Evolutionary conservation across 2,113 vertebrate species (phyloP).

Genomic region (Nesogale talazaci): DNA sequence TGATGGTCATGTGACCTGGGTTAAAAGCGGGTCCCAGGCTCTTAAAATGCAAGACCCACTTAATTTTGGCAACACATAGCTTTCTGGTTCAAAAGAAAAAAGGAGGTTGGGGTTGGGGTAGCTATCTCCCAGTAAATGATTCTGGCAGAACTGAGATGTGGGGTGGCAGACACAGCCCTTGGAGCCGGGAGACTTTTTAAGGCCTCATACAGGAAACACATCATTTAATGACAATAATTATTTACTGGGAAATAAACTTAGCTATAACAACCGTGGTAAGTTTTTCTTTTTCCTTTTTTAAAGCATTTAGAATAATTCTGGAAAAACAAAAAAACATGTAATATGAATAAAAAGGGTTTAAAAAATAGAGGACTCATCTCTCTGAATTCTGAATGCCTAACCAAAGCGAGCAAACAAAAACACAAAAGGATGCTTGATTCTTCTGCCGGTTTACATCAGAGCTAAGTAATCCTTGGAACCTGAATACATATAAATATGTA

Average conservation of each 20-base stretch:
- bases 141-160: neutral
- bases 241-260: neutral
- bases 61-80: conserved; percentile 70
- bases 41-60: conserved; percentile 71
- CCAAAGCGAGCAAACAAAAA: neutral
- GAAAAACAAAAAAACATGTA: conserved; percentile 17
- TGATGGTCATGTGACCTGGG: conserved; percentile 68
- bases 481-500: neutral
- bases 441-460: neutral
- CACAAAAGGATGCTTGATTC: neutral
- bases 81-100: conserved; percentile 61
- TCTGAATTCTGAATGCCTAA: conserved; percentile 16
- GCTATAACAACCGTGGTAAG: too few relatives aligned
- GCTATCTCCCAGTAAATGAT: conserved; percentile 2
- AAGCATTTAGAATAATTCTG: conserved; percentile 4
- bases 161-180: neutral
- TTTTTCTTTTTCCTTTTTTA: neutral
- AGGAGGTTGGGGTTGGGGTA: neutral
- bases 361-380: neutral
- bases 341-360: neutral
- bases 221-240: neutral
- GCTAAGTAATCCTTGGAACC: neutral
- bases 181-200: neutral
- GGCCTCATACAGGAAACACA: neutral
- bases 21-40: conserved; percentile 56